Base-by-base conservation (phyloP, 2,888 invertebrate genomes). In the Polymixis flavicincta region DNA sequence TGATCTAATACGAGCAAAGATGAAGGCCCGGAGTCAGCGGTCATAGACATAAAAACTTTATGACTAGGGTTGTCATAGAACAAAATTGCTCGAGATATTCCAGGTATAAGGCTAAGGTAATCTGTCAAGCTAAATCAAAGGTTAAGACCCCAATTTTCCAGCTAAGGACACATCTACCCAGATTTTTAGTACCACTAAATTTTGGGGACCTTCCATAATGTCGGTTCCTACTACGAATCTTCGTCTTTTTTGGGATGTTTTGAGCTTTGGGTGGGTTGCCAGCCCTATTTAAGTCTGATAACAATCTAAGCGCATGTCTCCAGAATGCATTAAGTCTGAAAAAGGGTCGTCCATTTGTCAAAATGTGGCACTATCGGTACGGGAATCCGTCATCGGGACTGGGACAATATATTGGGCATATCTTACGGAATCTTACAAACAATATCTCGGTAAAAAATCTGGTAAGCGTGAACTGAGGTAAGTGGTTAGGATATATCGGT, bases 281-380 rank as follows among this genome's bases (percentile, higher is more conserved):
- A 86, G 68, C 85, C 86, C 84, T 87, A 86, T 73, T 80, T 75
- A 52, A 74, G 48, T 22, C 65, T 73, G 87, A 92, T 92, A 90
- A 94, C 78, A 78, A 94, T 94, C 94, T 93, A 93, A 93, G 91
- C 92, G 92, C 93, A 94, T 87, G 92, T 90, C 90, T 85, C 89
- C 85, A 83, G 85, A 90, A 90, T 90, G 92, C 92, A 92, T 93
- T 93, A 92, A 92, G 92, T 88, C 91, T 91, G 91, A 93, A 93
- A 93, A 94, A 94, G 93, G 95, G 92, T 92, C 92, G 80, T 82
- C 94, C 92, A 96, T 96, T 96, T 96, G 95, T 96, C 96, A 96
- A 95, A 95, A 92, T 89, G 89, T 93, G 94, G 93, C 93, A 92
- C 92, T 95, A 96, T 96, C 96, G 85, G 90, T 85, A 89, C 86